Evolutionary conservation across 2,888 invertebrate genomes (phyloP), one percentile per base, ranked within the genome.

Genomic region (Perizoma flavofasciatum): DNA sequence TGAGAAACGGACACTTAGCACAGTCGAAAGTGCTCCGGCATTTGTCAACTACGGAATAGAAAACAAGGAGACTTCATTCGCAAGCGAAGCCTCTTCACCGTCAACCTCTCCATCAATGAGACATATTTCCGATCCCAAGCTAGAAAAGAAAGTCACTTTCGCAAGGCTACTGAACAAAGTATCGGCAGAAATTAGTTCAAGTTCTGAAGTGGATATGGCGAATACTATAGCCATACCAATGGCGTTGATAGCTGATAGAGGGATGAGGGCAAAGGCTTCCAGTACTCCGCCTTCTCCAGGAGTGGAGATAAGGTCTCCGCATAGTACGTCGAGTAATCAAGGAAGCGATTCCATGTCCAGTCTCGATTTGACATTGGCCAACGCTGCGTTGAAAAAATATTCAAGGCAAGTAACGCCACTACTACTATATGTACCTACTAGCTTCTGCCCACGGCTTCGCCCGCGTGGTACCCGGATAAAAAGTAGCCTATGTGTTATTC

Each of bases 91-190:
- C 0, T 89, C 92, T 0, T 86, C 89, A 0, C 90, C 92, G 0
- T 92, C 93, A 0, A 92, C 94, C 0, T 93, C 94, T 0, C 93
- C 94, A 6, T 87, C 93, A 0, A 91, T 90, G 83, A 81, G 93
- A 57, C 93, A 94, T 55, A 86, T 94, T 66, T 93, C 92, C 49
- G 95, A 95, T 82, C 94, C 95, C 8, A 96, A 95, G 74, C 83
- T 95, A 55, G 96, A 96, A 77, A 96, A 96, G 86, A 96, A 96
- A 83, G 96, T 96, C 6, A 96, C 96, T 0, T 96, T 96, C 77
- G 96, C 96, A 0, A 92, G 95, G 65, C 83, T 96, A 51, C 82
- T 96, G 32, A 96, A 95, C 76, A 95, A 95, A 84, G 95, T 96
- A 5, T 95, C 95, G 8, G 95, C 95, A 6, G 96, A 96, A 89